Evolutionary conservation across 2,113 vertebrate species (phyloP).

Genomic region (Lates calcarifer): DNA sequence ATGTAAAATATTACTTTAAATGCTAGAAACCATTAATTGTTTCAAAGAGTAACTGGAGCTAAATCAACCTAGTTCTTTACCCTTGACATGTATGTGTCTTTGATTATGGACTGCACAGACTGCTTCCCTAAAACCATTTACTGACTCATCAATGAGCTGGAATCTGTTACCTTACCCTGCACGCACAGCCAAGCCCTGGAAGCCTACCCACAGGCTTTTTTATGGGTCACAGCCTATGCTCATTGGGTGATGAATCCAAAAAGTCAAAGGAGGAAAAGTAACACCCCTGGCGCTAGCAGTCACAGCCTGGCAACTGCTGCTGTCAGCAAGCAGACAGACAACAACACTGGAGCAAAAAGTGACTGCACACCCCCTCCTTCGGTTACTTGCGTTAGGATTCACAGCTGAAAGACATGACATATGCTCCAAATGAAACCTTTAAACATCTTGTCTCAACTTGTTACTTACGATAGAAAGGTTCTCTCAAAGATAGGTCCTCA

Average conservation of each 20-base stretch:
- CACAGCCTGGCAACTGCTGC: constrained; percentile 64
- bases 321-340: constrained; percentile 67
- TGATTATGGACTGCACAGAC: constrained; percentile 38
- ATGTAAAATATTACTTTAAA: no score
- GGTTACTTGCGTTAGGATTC: constrained; percentile 70
- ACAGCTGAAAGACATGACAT: constrained; percentile 81
- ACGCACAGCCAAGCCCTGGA: constrained; percentile 74
- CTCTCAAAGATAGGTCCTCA: constrained; percentile 20
- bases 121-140: constrained; percentile 69
- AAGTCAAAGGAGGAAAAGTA: constrained; percentile 84
- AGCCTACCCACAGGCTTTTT: constrained; percentile 76
- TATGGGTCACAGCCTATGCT: constrained; percentile 85
- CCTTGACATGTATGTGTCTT: constrained; percentile 59
- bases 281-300: constrained; percentile 79
- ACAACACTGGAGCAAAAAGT: constrained; percentile 62
- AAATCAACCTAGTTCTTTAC: constrained; percentile 40
- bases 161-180: constrained; percentile 78
- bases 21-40: constrained; percentile 4
- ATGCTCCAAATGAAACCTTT: constrained; percentile 82
- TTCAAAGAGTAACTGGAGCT: constrained; percentile 33
- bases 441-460: constrained; percentile 81
- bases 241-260: constrained; percentile 79
- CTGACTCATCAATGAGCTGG: constrained; percentile 81
- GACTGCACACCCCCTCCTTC: constrained; percentile 55
- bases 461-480: constrained; percentile 75